phyloP scores from a whole-genome alignment of 2,888 invertebrate species.

The Venusia cambrica region DNA sequence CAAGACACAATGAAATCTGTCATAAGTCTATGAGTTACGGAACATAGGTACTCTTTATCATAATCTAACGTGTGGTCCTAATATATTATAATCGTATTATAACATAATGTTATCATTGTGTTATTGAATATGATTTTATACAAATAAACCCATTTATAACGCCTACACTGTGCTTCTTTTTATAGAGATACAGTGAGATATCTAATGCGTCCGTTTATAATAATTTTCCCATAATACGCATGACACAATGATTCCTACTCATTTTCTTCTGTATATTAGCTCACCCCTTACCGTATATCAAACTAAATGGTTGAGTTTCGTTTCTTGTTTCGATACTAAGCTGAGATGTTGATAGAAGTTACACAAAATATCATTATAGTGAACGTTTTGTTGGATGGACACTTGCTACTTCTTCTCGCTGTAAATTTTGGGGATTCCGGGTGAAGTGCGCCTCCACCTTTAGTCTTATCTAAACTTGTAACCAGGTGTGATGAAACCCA shows the following conservation, averaged over 20 bases:
- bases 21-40: conserved; percentile 18
- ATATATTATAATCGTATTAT: conserved; percentile 32
- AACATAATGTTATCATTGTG: conserved; percentile 42
- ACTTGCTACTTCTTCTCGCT: too few species aligned
- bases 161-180: conserved; percentile 36
- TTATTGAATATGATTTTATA: conserved; percentile 32
- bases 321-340: not conserved
- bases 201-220: conserved; percentile 50
- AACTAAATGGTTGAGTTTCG: conserved; percentile 7
- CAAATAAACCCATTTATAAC: conserved; percentile 41
- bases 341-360: not conserved
- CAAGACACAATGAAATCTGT: conserved; percentile 3
- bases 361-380: too few species aligned
- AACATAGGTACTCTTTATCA: conserved; percentile 15
- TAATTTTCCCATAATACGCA: conserved; percentile 56
- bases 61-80: conserved; percentile 37
- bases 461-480: too few species aligned
- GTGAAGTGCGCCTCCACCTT: too few species aligned
- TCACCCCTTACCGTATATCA: not conserved
- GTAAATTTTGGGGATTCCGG: too few species aligned
- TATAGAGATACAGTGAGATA: conserved; percentile 30
- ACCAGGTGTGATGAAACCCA: too few species aligned
- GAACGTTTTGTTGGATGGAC: too few species aligned
- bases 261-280: conserved; percentile 7
- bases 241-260: conserved; percentile 32